Conservation (phyloP, 2,888 invertebrate species). For the Eumacrocentrus americanus region DNA sequence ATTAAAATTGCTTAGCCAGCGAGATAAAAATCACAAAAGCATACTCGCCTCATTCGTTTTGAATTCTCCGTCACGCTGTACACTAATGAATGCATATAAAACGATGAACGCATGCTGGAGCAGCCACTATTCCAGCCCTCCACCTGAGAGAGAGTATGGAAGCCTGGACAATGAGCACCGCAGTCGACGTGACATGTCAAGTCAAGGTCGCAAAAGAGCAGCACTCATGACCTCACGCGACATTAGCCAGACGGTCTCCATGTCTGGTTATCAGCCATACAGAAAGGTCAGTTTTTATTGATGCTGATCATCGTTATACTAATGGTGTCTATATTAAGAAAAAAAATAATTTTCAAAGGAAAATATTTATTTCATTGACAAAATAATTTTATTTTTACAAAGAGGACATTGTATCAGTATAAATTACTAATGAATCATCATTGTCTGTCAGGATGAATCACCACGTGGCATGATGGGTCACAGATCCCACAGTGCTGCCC, state of each 20-base stretch:
- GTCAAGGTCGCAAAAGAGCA: slow-evolving; percentile 74
- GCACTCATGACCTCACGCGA: slow-evolving; percentile 71
- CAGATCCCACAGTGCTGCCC: slow-evolving; percentile 87
- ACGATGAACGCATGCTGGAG: slow-evolving; percentile 39
- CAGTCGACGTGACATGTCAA: slow-evolving; percentile 85
- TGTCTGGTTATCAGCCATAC: slow-evolving; percentile 57
- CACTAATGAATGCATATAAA: slow-evolving; percentile 44
- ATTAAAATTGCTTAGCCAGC: too few relatives aligned
- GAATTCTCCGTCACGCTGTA: slow-evolving; percentile 43
- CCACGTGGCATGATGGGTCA: slow-evolving; percentile 66
- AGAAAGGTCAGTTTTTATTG: slow-evolving; percentile 62
- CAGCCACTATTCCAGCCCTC: slow-evolving; percentile 62
- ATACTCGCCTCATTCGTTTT: slow-evolving; percentile 46
- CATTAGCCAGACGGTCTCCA: slow-evolving; percentile 51
- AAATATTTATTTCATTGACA: not conserved
- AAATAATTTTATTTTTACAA: not conserved
- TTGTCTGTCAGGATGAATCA: slow-evolving; percentile 59
- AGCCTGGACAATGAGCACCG: slow-evolving; percentile 71
- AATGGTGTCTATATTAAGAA: too few relatives aligned
- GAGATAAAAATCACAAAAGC: too few relatives aligned
- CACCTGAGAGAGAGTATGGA: slow-evolving; percentile 61
- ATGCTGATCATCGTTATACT: too few relatives aligned
- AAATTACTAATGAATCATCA: slow-evolving; percentile 16
- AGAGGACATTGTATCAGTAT: not conserved
- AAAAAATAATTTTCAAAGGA: too few relatives aligned